Percentiles rank a stretch among this genome's conserved stretches.
These are phyloP conservation scores for Mechanitis mazaeus DNA, from an alignment of 2,888 invertebrate genomes.

Conservation along the genomic window DNA sequence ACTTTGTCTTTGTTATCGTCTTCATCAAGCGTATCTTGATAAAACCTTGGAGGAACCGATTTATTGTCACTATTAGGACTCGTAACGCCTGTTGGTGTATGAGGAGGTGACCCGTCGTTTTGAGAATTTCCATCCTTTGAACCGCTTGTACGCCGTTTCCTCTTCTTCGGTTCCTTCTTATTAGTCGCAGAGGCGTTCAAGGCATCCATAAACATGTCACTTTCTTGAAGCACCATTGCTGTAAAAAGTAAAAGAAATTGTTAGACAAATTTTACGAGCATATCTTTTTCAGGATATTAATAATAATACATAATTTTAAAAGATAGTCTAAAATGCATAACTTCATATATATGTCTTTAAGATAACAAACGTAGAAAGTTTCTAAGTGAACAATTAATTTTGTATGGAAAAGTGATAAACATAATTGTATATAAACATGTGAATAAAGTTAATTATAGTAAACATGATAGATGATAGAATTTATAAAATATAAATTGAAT, in stretches of 20 bases:
- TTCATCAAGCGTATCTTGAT: conserved; percentile 92
- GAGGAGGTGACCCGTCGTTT: conserved; percentile 73
- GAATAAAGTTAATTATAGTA: too few relatives aligned
- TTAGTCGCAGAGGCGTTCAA: conserved; percentile 86
- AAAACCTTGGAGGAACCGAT: conserved; percentile 85
- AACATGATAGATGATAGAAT: too few relatives aligned
- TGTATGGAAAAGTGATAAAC: too few relatives aligned
- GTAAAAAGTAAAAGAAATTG: conserved; percentile 48
- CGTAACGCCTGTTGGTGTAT: conserved; percentile 69
- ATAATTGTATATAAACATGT: neutral
- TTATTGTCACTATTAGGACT: conserved; percentile 66
- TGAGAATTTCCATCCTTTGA: conserved; percentile 79
- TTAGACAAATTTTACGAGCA: neutral
- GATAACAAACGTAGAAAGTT: neutral
- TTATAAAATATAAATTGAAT: too few relatives aligned
- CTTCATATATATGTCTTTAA: conserved; percentile 17
- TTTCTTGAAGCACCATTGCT: conserved; percentile 89
- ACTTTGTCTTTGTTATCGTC: conserved; percentile 76
- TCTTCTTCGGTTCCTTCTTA: conserved; percentile 85
- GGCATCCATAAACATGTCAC: conserved; percentile 96
- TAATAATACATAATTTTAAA: neutral
- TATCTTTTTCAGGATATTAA: neutral
- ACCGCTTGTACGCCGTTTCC: conserved; percentile 83
- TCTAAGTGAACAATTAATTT: neutral
- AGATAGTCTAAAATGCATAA: conserved; percentile 31